These are phyloP conservation scores for Callyntrura sp. DNA, from an alignment of 2,888 invertebrate genomes.

Conservation along the genomic window DNA sequence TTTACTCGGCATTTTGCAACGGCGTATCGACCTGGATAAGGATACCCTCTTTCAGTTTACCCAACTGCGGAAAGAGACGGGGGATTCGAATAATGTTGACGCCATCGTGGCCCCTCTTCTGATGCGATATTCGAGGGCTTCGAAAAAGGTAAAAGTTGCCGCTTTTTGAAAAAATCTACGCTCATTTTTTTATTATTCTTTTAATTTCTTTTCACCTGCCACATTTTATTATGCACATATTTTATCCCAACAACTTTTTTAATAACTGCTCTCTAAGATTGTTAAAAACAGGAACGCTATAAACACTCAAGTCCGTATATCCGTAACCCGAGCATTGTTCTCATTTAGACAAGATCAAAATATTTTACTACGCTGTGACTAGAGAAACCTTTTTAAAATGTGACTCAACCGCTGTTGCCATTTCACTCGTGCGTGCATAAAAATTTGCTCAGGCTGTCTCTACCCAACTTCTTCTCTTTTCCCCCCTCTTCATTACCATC, in stretches of 20 bases:
- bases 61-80: slow-evolving; percentile 82
- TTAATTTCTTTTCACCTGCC: no score
- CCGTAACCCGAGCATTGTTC: background rate
- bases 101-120: slow-evolving; percentile 88
- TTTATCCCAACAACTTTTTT: background rate
- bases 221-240: no score
- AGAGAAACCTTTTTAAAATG: background rate
- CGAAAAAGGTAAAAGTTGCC: slow-evolving; percentile 87
- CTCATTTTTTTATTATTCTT: no score
- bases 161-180: no score
- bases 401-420: background rate
- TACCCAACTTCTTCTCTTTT: background rate
- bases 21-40: slow-evolving; percentile 96
- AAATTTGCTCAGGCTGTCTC: background rate
- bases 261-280: background rate
- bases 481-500: background rate
- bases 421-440: slow-evolving; percentile 27
- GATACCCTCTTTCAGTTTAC: slow-evolving; percentile 91
- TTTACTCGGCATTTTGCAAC: slow-evolving; percentile 89
- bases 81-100: slow-evolving; percentile 86
- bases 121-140: slow-evolving; percentile 86
- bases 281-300: background rate
- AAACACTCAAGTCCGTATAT: no score
- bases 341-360: background rate
- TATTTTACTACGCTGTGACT: background rate